phyloP scores from a whole-genome alignment of 2,888 invertebrate species.

The Dynastes hyllus region DNA sequence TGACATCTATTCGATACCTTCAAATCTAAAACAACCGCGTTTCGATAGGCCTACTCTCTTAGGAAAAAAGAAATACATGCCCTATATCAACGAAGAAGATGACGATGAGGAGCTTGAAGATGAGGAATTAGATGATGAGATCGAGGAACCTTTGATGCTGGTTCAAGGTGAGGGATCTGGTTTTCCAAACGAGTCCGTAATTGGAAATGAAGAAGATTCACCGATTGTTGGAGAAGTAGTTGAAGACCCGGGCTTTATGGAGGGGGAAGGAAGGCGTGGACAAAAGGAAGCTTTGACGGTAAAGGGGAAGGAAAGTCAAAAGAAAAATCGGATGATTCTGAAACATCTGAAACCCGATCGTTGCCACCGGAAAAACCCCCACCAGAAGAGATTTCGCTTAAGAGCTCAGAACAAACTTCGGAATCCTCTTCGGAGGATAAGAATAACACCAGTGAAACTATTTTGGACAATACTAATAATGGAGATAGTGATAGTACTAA shows the following conservation, averaged over 20 bases:
- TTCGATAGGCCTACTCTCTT: constrained; percentile 58
- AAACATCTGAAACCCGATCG: constrained; percentile 45
- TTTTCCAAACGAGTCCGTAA: constrained; percentile 72
- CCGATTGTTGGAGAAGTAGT: constrained; percentile 79
- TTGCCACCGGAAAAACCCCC: constrained; percentile 23
- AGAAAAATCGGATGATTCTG: constrained; percentile 11
- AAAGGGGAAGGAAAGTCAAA: no score
- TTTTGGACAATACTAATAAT: constrained; percentile 29
- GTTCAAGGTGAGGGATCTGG: constrained; percentile 76
- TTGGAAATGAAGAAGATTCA: constrained; percentile 49
- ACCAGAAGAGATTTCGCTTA: constrained; percentile 63
- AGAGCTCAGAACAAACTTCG: constrained; percentile 70
- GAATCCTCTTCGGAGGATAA: constrained; percentile 7
- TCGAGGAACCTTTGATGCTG: constrained; percentile 83
- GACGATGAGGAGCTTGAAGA: constrained; percentile 69
- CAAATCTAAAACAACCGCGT: constrained; percentile 56
- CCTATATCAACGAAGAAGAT: constrained; percentile 56
- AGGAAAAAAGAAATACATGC: constrained; percentile 56
- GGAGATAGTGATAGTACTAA: constrained; percentile 8
- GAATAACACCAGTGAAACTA: constrained; percentile 27
- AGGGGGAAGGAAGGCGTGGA: constrained; percentile 85
- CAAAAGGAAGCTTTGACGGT: no score
- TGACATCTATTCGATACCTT: constrained; percentile 58
- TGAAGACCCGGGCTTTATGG: constrained; percentile 79
- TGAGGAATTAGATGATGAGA: constrained; percentile 76